Evolutionary conservation across 2,113 vertebrate species (phyloP).

Genomic region (Gadus chalcogrammus): DNA sequence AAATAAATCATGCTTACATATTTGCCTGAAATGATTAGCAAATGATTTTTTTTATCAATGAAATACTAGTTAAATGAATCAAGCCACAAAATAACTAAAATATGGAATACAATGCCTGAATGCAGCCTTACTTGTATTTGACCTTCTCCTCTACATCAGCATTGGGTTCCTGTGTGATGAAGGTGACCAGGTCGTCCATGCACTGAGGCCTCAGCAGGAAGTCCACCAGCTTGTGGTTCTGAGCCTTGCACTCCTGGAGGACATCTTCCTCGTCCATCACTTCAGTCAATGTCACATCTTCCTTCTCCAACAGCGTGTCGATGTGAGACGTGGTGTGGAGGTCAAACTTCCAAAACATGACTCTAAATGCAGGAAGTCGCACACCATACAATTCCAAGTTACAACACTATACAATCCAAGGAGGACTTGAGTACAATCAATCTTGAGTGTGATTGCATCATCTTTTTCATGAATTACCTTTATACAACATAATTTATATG

Average conservation of each 20-base stretch:
- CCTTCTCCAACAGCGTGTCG: constrained; percentile 95
- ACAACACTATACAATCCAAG: too few relatives aligned
- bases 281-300: constrained; percentile 95
- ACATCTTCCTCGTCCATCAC: constrained; percentile 98
- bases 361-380: constrained; percentile 56
- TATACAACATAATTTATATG: too few relatives aligned
- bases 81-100: neutral
- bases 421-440: too few relatives aligned
- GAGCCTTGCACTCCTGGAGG: constrained; percentile 97
- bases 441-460: too few relatives aligned
- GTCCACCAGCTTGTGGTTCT: constrained; percentile 97
- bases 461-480: too few relatives aligned
- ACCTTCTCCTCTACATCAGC: constrained; percentile 96
- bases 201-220: constrained; percentile 94
- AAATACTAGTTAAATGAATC: neutral
- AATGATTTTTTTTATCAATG: neutral
- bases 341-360: constrained; percentile 99
- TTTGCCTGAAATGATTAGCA: neutral
- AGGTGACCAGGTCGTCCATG: constrained; percentile 93
- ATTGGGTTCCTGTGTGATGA: constrained; percentile 93
- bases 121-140: constrained; percentile 88
- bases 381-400: neutral
- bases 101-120: neutral
- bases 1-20: neutral
- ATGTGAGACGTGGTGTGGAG: constrained; percentile 98